These are phyloP conservation scores for Tethea ocularis DNA, from an alignment of 2,888 invertebrate genomes.

Conservation along the genomic window DNA sequence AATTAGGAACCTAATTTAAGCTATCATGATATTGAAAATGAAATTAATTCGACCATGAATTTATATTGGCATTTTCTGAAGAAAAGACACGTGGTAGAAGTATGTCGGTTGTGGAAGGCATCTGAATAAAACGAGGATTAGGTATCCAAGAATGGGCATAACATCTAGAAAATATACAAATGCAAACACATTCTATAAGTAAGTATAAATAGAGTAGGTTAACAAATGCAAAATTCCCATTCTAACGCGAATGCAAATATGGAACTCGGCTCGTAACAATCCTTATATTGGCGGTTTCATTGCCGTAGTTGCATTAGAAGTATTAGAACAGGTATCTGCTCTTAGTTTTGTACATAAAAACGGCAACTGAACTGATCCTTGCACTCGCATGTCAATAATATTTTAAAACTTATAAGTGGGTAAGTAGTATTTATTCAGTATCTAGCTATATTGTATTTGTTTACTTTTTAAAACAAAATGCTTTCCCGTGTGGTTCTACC, in stretches of 20 bases:
- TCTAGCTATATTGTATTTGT: too few species aligned
- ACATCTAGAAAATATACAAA: not conserved
- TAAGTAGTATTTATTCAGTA: not conserved
- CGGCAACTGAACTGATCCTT: not conserved
- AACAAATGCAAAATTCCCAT: not conserved
- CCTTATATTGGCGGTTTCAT: slow-evolving; percentile 2
- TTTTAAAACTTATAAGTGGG: not conserved
- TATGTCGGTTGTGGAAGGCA: not conserved
- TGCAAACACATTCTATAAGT: not conserved
- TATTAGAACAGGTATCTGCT: slow-evolving; percentile 4
- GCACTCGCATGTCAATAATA: not conserved
- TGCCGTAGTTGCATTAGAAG: not conserved
- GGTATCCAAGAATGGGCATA: not conserved
- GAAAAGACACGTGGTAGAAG: too few species aligned
- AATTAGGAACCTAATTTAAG: too few species aligned
- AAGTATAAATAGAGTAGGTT: not conserved
- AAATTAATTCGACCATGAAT: too few species aligned
- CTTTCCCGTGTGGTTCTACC: too few species aligned
- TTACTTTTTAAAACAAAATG: too few species aligned
- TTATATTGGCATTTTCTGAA: not conserved
- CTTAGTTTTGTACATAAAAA: not conserved
- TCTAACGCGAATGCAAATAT: not conserved
- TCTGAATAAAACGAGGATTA: not conserved
- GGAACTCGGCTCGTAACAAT: not conserved
- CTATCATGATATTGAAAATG: too few species aligned